Evolutionary conservation across 2,113 vertebrate species (phyloP).

Genomic region (Brachirus orientalis): DNA sequence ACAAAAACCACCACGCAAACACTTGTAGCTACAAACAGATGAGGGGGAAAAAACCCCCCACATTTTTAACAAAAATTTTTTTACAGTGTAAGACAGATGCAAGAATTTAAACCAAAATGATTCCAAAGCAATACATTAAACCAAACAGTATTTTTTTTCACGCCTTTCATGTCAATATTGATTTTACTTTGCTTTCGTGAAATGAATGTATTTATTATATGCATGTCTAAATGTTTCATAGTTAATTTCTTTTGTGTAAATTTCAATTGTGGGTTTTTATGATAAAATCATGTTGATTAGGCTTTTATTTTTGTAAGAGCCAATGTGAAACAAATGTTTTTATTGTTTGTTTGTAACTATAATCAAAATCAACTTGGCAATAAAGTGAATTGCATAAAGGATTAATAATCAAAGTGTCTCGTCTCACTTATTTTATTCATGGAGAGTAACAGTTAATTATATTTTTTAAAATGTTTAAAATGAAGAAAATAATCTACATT

Average conservation of each 20-base stretch:
- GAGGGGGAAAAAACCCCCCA: too few species aligned
- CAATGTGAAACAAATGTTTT: constrained; percentile 75
- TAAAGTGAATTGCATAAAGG: constrained; percentile 81
- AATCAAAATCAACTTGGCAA: constrained; percentile 83
- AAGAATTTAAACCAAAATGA: constrained; percentile 46
- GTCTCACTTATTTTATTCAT: background rate
- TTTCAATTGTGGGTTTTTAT: constrained; percentile 76
- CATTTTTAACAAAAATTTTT: too few species aligned
- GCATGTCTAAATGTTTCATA: constrained; percentile 85
- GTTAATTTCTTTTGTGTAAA: constrained; percentile 79
- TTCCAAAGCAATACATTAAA: constrained; percentile 76
- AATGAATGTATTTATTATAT: constrained; percentile 86
- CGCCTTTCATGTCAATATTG: constrained; percentile 76
- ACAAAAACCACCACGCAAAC: constrained; percentile 42
- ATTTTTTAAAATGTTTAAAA: too few species aligned
- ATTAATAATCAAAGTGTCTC: constrained; percentile 36
- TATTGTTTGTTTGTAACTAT: constrained; percentile 78
- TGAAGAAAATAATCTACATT: background rate
- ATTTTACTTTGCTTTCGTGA: constrained; percentile 80
- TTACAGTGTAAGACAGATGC: constrained; percentile 42
- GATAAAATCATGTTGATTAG: constrained; percentile 76
- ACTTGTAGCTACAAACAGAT: constrained; percentile 33
- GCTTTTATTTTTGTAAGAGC: constrained; percentile 83
- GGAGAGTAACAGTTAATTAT: too few species aligned
- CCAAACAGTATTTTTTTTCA: constrained; percentile 74